Percentiles rank a stretch among this genome's conserved stretches.
These are phyloP conservation scores for Pygoscelis adeliae DNA, from an alignment of 2,113 vertebrate genomes.

Conservation along the genomic window DNA sequence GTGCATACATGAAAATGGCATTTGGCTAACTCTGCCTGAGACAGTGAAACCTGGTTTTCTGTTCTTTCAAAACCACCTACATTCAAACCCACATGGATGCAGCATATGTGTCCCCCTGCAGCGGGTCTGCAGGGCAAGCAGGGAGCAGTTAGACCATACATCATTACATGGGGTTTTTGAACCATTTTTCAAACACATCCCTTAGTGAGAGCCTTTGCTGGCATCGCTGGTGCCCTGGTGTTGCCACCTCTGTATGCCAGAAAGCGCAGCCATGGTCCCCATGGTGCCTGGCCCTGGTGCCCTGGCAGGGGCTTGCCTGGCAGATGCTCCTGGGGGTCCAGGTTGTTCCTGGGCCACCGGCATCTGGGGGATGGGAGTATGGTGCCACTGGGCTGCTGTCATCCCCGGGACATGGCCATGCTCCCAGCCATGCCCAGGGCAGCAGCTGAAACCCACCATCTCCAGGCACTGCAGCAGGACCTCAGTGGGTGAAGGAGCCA, in stretches of 20 bases:
- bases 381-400: not conserved
- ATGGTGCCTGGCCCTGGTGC: too few relatives aligned
- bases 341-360: not conserved
- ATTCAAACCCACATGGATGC: not conserved
- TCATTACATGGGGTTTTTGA: accelerated
- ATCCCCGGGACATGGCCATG: not conserved
- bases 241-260: not conserved
- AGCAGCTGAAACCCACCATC: not conserved
- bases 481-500: not conserved
- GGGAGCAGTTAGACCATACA: not conserved
- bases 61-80: not conserved
- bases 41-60: not conserved
- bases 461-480: not conserved
- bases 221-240: not conserved
- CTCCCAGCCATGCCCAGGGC: not conserved
- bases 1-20: accelerated
- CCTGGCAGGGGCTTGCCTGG: not conserved
- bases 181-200: not conserved
- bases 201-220: not conserved
- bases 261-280: not conserved
- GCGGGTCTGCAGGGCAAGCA: not conserved
- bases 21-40: not conserved
- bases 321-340: not conserved
- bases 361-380: not conserved
- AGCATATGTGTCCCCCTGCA: accelerated